These are phyloP conservation scores for Xerus inauris DNA, from an alignment of 2,113 vertebrate species.

Conservation along the genomic window DNA sequence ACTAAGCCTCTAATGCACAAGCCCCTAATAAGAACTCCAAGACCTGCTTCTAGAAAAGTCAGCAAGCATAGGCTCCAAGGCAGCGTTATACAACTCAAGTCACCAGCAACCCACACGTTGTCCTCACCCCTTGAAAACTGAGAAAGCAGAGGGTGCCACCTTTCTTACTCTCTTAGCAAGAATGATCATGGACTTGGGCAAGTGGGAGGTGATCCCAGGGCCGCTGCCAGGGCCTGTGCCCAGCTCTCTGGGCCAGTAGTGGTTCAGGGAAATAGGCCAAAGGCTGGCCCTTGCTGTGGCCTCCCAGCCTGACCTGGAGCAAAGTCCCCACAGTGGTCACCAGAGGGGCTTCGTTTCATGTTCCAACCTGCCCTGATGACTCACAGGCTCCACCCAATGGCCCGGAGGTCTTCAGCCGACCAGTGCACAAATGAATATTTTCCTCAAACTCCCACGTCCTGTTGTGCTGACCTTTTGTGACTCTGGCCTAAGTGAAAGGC, in stretches of 20 bases:
- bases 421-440: neutral
- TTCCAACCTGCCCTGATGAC: neutral
- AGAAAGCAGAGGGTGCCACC: neutral
- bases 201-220: neutral
- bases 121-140: neutral
- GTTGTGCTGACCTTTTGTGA: neutral
- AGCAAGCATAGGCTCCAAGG: constrained; percentile 8
- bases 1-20: constrained; percentile 2
- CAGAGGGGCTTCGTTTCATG: neutral
- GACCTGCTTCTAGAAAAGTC: constrained; percentile 24
- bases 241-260: neutral
- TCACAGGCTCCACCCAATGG: neutral
- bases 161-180: neutral
- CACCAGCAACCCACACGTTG: neutral
- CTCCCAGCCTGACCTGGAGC: neutral
- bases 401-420: neutral
- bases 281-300: neutral
- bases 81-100: constrained; percentile 38
- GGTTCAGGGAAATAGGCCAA: neutral
- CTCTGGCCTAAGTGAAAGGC: constrained; percentile 58
- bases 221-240: neutral
- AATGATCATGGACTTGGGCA: neutral
- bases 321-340: neutral
- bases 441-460: neutral
- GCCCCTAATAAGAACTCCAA: constrained; percentile 15